These are phyloP conservation scores for Xiphorhynchus elegans DNA, from an alignment of 2,113 vertebrate genomes.

Conservation along the genomic window DNA sequence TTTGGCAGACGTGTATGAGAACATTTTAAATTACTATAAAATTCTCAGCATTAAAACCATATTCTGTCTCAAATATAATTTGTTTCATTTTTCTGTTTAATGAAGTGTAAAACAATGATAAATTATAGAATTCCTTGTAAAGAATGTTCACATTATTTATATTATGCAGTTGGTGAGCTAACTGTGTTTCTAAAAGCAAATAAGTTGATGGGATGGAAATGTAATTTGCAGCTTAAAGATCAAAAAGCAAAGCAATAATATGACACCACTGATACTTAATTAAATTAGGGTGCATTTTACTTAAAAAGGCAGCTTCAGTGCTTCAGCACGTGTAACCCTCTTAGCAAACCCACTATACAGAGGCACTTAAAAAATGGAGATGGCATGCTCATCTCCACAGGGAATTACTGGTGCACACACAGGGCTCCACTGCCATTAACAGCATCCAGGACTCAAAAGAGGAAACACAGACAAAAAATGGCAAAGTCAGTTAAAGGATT, in stretches of 20 bases:
- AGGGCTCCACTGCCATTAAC: background rate
- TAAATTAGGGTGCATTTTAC: conserved; percentile 35
- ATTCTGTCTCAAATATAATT: conserved; percentile 51
- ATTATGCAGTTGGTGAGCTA: conserved; percentile 8
- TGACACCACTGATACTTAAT: conserved; percentile 8
- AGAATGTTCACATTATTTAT: conserved; percentile 41
- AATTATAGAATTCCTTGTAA: conserved; percentile 47
- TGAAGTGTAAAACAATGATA: conserved; percentile 56
- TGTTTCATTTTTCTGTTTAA: conserved; percentile 66
- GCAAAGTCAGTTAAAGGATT: background rate
- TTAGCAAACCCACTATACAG: background rate
- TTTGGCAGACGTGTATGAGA: conserved; percentile 44
- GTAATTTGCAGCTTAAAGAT: conserved; percentile 48
- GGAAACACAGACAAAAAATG: background rate
- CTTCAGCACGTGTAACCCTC: background rate
- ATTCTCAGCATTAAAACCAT: conserved; percentile 26
- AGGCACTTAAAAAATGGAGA: background rate
- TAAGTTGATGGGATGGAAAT: conserved; percentile 19
- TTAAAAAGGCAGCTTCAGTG: background rate
- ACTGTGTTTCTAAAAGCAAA: conserved; percentile 29
- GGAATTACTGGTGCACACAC: background rate
- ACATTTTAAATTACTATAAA: conserved; percentile 23
- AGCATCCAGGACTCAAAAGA: background rate
- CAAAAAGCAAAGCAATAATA: conserved; percentile 40
- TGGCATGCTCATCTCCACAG: background rate